These are phyloP conservation scores for Cybosia mesomella DNA, from an alignment of 2,888 invertebrate species.

Conservation along the genomic window DNA sequence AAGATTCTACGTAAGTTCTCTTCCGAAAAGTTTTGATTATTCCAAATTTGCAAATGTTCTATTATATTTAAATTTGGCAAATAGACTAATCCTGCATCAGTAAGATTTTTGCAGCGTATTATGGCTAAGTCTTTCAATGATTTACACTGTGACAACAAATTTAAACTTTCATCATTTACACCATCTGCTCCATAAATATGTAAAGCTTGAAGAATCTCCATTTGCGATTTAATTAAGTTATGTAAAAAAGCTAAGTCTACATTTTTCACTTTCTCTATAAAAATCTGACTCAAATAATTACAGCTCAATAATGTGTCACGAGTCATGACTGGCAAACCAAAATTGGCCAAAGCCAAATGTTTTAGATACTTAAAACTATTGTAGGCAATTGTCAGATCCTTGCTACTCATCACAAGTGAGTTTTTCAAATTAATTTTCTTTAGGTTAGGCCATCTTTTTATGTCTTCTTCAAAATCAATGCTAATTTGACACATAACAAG, in stretches of 20 bases:
- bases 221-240: constrained; percentile 68
- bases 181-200: constrained; percentile 77
- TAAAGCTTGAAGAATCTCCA: constrained; percentile 65
- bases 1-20: constrained; percentile 66
- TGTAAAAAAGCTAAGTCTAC: constrained; percentile 69
- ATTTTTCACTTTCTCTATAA: constrained; percentile 78
- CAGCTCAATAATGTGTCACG: constrained; percentile 72
- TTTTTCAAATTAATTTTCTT: constrained; percentile 76
- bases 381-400: constrained; percentile 67
- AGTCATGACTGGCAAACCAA: constrained; percentile 72
- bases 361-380: constrained; percentile 70
- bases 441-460: constrained; percentile 71
- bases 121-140: constrained; percentile 75
- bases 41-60: constrained; percentile 78
- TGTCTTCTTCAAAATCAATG: constrained; percentile 69
- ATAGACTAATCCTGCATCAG: constrained; percentile 70
- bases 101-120: constrained; percentile 76
- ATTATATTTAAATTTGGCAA: constrained; percentile 65
- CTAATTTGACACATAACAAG: constrained; percentile 78
- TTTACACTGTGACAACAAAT: constrained; percentile 69
- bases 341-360: constrained; percentile 74
- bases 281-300: constrained; percentile 70
- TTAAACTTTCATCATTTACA: constrained; percentile 71
- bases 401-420: constrained; percentile 64
- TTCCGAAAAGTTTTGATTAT: constrained; percentile 76